Percentiles rank a stretch among this genome's conserved stretches.
Conservation (phyloP, 2,888 invertebrate genomes). For the Cosmopolites sordidus region DNA sequence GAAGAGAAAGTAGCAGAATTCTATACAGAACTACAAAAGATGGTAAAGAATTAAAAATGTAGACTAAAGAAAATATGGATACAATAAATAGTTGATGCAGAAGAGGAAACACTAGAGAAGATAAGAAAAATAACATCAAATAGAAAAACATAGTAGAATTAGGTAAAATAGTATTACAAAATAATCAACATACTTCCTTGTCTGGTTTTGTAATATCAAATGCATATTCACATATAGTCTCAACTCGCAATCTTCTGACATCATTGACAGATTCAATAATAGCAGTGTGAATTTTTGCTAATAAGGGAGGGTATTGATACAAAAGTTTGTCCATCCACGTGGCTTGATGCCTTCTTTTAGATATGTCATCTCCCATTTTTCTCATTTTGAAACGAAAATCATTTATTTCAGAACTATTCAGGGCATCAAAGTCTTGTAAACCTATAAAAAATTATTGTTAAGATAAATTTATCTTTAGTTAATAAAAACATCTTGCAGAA, state of each 20-base stretch:
- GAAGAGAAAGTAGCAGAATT: too few relatives aligned
- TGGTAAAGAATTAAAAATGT: too few relatives aligned
- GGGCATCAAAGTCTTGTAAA: conserved; percentile 71
- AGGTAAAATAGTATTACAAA: neutral
- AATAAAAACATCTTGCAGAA: conserved; percentile 32
- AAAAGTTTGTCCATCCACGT: conserved; percentile 67
- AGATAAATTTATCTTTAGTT: too few relatives aligned
- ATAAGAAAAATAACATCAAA: neutral
- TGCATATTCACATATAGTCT: conserved; percentile 68
- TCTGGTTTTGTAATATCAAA: conserved; percentile 20
- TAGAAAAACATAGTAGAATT: neutral
- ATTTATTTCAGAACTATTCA: conserved; percentile 78
- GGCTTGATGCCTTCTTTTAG: conserved; percentile 60
- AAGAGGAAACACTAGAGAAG: too few relatives aligned
- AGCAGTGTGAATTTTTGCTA: conserved; percentile 44
- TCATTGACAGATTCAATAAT: neutral
- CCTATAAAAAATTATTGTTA: conserved; percentile 46
- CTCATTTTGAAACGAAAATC: conserved; percentile 87
- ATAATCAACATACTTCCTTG: neutral
- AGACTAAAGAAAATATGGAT: too few relatives aligned
- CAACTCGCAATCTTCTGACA: conserved; percentile 45
- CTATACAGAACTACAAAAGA: too few relatives aligned
- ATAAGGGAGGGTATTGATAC: conserved; percentile 78
- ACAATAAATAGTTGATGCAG: too few relatives aligned
- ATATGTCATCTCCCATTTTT: conserved; percentile 71